Evolutionary conservation across 2,113 vertebrate genomes (phyloP).

Genomic region (Tragelaphus imberbis): DNA sequence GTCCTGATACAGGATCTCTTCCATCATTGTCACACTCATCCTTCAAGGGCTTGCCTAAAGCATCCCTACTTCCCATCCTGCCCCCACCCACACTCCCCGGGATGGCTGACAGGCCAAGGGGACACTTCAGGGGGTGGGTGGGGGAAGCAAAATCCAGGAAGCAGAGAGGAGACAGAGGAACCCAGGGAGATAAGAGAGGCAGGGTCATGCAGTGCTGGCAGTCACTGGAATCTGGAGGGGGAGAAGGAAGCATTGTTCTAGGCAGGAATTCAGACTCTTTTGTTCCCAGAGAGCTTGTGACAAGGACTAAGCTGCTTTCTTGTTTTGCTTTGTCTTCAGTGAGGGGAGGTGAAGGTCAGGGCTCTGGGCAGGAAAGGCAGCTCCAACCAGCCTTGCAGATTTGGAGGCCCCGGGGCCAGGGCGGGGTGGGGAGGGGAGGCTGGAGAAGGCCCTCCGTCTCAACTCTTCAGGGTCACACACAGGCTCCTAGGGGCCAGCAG

Average conservation of each 20-base stretch:
- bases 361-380: not conserved
- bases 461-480: accelerated
- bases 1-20: not conserved
- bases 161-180: not conserved
- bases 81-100: not conserved
- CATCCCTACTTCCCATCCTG: not conserved
- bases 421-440: too few relatives aligned
- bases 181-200: not conserved
- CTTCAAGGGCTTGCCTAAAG: not conserved
- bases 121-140: not conserved
- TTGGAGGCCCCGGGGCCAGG: accelerated
- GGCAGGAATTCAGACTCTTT: slow-evolving; percentile 7
- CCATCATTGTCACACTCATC: not conserved
- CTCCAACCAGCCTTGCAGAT: not conserved
- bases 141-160: not conserved
- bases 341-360: not conserved
- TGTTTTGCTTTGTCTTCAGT: not conserved
- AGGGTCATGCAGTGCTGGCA: not conserved
- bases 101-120: not conserved
- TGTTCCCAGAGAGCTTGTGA: slow-evolving; percentile 5
- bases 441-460: accelerated
- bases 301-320: slow-evolving; percentile 12
- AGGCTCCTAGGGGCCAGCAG: not conserved
- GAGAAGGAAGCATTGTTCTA: slow-evolving; percentile 17
- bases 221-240: not conserved